Conservation (phyloP, 1,140 invertebrate genomes). For the Watersipora subatra region DNA sequence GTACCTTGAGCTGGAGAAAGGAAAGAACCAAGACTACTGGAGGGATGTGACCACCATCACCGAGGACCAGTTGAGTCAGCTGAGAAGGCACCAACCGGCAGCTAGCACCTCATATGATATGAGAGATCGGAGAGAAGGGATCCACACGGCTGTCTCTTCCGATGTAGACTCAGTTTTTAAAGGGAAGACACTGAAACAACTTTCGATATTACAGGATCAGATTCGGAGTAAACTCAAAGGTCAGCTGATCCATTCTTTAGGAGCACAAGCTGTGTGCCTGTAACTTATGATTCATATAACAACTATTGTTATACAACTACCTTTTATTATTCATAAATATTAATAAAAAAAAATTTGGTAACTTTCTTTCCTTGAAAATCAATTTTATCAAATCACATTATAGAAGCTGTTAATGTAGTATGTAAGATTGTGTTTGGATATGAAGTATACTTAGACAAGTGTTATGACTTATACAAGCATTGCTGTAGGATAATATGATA, state of each 20-base stretch:
- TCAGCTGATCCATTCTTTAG: not conserved
- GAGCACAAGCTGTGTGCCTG: too few relatives aligned
- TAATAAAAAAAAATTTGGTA: too few relatives aligned
- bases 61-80: slow-evolving; percentile 80
- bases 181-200: slow-evolving; percentile 75
- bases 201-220: slow-evolving; percentile 64
- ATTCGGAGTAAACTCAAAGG: slow-evolving; percentile 63
- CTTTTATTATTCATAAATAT: too few relatives aligned
- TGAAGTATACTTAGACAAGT: too few relatives aligned
- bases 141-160: slow-evolving; percentile 76
- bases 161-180: slow-evolving; percentile 84
- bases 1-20: slow-evolving; percentile 47
- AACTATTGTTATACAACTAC: too few relatives aligned
- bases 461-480: too few relatives aligned
- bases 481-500: too few relatives aligned
- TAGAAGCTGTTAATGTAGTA: too few relatives aligned
- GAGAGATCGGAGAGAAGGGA: slow-evolving; percentile 66
- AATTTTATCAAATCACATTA: too few relatives aligned
- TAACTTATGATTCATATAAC: too few relatives aligned
- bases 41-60: slow-evolving; percentile 91
- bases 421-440: too few relatives aligned
- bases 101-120: not conserved
- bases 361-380: too few relatives aligned
- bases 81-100: slow-evolving; percentile 44
- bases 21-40: slow-evolving; percentile 86